These are phyloP conservation scores for Microctenopoma lineatum DNA, from an alignment of 2,797 vertebrate genomes.

Conservation along the genomic window DNA sequence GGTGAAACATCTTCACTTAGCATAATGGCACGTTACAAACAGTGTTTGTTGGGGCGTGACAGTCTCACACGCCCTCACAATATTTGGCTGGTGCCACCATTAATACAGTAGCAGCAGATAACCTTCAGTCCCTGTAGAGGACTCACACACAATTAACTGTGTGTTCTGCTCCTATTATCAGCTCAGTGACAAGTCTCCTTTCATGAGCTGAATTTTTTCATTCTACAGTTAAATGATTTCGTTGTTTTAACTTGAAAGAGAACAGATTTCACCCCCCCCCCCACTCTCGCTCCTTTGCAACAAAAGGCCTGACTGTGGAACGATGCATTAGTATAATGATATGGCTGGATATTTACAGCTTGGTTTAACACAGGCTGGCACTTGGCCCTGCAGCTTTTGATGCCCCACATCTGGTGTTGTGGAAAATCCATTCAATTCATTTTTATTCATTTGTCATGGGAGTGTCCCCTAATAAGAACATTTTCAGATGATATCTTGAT, in stretches of 20 bases:
- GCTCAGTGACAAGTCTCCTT: slow-evolving; percentile 53
- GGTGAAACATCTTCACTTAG: slow-evolving; percentile 37
- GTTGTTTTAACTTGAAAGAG: slow-evolving; percentile 70
- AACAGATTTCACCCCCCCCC: slow-evolving; percentile 42
- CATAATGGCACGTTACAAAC: slow-evolving; percentile 53
- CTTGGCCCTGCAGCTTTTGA: slow-evolving; percentile 32
- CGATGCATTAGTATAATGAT: slow-evolving; percentile 63
- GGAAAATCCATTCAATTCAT: slow-evolving; percentile 12
- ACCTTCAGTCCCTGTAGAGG: slow-evolving; percentile 71
- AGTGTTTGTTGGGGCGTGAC: slow-evolving; percentile 51
- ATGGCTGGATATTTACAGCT: slow-evolving; percentile 55
- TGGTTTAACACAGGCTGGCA: slow-evolving; percentile 36
- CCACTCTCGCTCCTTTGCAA: slow-evolving; percentile 17
- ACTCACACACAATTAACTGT: slow-evolving; percentile 64
- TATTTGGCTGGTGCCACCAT: slow-evolving; percentile 40
- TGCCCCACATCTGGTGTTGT: slow-evolving; percentile 46
- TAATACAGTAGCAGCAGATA: slow-evolving; percentile 66
- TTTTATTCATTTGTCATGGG: slow-evolving; percentile 28
- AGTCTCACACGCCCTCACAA: slow-evolving; percentile 38
- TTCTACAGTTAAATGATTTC: slow-evolving; percentile 70
- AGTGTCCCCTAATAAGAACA: slow-evolving; percentile 10
- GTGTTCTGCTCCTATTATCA: slow-evolving; percentile 57
- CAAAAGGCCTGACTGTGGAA: slow-evolving; percentile 38
- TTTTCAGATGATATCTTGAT: slow-evolving; percentile 40
- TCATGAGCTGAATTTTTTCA: slow-evolving; percentile 43